Percentiles rank a stretch among this genome's conserved stretches.
phyloP scores from a whole-genome alignment of 1,140 invertebrate genomes.

The Penaeus indicus region DNA sequence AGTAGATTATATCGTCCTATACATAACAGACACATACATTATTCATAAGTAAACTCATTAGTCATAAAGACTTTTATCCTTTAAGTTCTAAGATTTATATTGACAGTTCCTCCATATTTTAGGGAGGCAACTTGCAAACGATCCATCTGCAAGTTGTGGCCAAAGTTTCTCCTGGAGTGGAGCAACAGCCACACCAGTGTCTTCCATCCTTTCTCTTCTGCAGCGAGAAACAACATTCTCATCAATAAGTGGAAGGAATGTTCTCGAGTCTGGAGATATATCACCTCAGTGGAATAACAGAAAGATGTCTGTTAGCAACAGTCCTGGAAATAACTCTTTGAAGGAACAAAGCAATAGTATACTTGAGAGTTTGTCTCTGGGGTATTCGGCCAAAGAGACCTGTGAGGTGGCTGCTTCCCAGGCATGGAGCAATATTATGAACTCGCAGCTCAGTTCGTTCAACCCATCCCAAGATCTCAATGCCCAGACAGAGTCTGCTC shows the following conservation, averaged over 20 bases:
- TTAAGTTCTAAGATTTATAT: slow-evolving; percentile 22
- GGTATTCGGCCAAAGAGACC: slow-evolving; percentile 32
- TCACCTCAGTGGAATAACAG: slow-evolving; percentile 14
- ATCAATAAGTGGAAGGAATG: slow-evolving; percentile 24
- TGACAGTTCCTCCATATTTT: slow-evolving; percentile 54
- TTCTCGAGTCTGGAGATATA: not conserved
- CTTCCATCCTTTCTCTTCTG: slow-evolving; percentile 51
- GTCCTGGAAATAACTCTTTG: not conserved
- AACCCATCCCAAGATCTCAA: slow-evolving; percentile 42
- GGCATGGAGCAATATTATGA: slow-evolving; percentile 19
- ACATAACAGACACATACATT: no score
- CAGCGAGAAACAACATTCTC: slow-evolving; percentile 49
- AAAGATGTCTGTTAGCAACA: not conserved
- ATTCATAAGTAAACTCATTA: not conserved
- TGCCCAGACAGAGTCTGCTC: slow-evolving; percentile 4
- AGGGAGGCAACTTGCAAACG: slow-evolving; percentile 56
- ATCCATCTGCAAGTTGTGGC: slow-evolving; percentile 40
- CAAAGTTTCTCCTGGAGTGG: slow-evolving; percentile 57
- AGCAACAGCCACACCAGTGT: slow-evolving; percentile 43
- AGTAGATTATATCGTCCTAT: no score
- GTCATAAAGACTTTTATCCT: not conserved
- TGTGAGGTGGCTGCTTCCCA: slow-evolving; percentile 36
- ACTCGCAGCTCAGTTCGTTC: slow-evolving; percentile 32
- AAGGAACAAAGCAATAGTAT: slow-evolving; percentile 37
- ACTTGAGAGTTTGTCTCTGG: slow-evolving; percentile 29